Evolutionary conservation across 2,888 invertebrate genomes (phyloP), one percentile per base, ranked within the genome.

Genomic region (Acrobasis suavella): DNA sequence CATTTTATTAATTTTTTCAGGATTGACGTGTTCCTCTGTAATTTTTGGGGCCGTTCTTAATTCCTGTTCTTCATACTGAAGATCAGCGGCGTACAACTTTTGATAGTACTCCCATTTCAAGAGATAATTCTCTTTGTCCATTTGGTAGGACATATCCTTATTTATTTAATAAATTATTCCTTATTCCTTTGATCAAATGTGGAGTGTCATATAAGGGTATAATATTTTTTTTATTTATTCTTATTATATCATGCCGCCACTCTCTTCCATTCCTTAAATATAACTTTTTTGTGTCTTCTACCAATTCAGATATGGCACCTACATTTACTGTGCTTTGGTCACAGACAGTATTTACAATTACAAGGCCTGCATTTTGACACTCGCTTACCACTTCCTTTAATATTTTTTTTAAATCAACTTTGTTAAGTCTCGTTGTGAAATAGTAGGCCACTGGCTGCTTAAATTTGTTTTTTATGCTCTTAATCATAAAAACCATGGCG

Each of bases 1-100:
- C 72, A 75, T 76, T 69, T 75, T 76, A 3, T 72, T 71, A 10
- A 71, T 72, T 70, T 75, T 75, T 12, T 71, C 62, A 0, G 65
- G 62, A 39, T 68, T 62, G 1, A 72, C 17, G n/a, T 72, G 74
- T 49, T 72, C 73, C 10, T 76, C 74, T 0, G 76, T 76, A 0
- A 75, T 1, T 60, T 76, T 78, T 0, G 42, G 42, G 42, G 9
- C 42, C 42, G 12, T 42, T 51, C 17, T 51, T 17, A 51, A 17
- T 51, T 16, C 10, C 10, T 15, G 60, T 12, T 75, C 74, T 9
- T 72, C 70, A 64, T 60, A 68, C 1, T 67, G 62, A 46, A 62
- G 56, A 16, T 65, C 63, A 0, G 63, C 65, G 12, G 38, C 38
- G 15, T 62, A 39, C 10, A 39, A 5, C 39, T 49, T 50, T 65